Base-by-base conservation (phyloP, 2,113 vertebrate genomes). In the Patagioenas fasciata region DNA sequence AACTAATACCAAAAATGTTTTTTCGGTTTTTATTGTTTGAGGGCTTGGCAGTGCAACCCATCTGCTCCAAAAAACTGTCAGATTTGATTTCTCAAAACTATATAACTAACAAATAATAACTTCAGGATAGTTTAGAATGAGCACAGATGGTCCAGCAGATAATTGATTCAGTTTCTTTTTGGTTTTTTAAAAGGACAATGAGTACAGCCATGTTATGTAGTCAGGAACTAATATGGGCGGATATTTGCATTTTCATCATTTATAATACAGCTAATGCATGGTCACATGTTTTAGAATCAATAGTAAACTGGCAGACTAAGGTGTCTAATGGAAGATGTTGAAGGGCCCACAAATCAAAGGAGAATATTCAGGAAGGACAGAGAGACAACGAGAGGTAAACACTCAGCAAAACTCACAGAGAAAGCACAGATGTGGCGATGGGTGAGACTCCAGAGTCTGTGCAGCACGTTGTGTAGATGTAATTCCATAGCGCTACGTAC, bases 271-370 rank as follows among this genome's bases (percentile, higher is more conserved):
- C 72, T 80, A 96, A 95, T 93, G 67, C 64, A 80, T 48, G 51
- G 81, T 60, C 71, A 60, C 57, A 14, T 89, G 74, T 77, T 93
- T 85, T 62, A 57, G 62, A 95, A 95, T 96, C 94, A 95, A 74
- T 83, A 78, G 64, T 3, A 66, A 77, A 86, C 17, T 96, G 88
- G 67, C 85, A 94, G 50, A 58, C 17, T 83, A 51, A 58, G 62
- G 85, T 72, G 17, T 38, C 62, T 88, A 51, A 58, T 80, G 88
- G 36, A 86, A 84, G 67, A 31, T 77, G 67, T 54, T 77, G 89
- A 88, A 60, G 79, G 53, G 38, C 61, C 61, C 44, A 71, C 47
- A 89, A 79, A 91, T 90, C 72, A 81, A 86, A 86, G 65, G 56
- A 67, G 36, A 74, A 40, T 86, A 42, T 74, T 91, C 32, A 74